Percentiles rank a stretch among this genome's conserved stretches.
phyloP scores from a whole-genome alignment of 2,113 vertebrate species.

The Lophura nycthemera region DNA sequence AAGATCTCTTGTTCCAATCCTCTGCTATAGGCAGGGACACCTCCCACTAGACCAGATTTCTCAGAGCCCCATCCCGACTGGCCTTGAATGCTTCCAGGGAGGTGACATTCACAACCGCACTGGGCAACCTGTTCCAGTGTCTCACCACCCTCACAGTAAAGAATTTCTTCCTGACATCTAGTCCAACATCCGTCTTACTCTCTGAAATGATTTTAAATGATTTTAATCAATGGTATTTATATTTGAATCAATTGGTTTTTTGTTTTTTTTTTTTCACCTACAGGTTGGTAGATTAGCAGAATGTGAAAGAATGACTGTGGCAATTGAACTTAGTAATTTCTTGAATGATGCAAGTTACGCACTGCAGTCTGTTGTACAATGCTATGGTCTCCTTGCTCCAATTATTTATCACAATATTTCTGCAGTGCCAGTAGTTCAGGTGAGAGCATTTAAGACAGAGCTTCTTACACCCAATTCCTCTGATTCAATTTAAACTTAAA shows the following conservation, averaged over 20 bases:
- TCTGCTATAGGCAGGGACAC: too few relatives aligned
- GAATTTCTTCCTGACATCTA: too few relatives aligned
- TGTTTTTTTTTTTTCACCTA: neutral
- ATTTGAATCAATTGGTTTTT: neutral
- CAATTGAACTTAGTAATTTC: slow-evolving; percentile 87
- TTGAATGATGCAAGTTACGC: slow-evolving; percentile 82
- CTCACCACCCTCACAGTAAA: too few relatives aligned
- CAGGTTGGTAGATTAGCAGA: slow-evolving; percentile 88
- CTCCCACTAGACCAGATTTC: too few relatives aligned
- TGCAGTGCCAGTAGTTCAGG: slow-evolving; percentile 85
- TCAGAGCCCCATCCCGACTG: too few relatives aligned
- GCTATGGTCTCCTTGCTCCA: slow-evolving; percentile 90
- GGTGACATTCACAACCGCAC: too few relatives aligned
- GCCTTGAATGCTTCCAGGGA: too few relatives aligned
- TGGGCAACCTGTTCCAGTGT: too few relatives aligned
- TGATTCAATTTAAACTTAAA: neutral
- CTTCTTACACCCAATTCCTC: neutral
- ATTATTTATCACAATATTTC: slow-evolving; percentile 90
- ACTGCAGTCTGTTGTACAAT: slow-evolving; percentile 88
- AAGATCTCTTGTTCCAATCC: too few relatives aligned
- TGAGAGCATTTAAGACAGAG: slow-evolving; percentile 59
- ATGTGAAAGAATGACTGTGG: slow-evolving; percentile 87
- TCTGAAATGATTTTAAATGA: neutral
- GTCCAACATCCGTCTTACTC: neutral
- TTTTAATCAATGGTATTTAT: neutral